Percentiles rank a stretch among this genome's conserved stretches.
These are phyloP conservation scores for Raja brachyura DNA, from an alignment of 2,113 vertebrate species.

Conservation along the genomic window DNA sequence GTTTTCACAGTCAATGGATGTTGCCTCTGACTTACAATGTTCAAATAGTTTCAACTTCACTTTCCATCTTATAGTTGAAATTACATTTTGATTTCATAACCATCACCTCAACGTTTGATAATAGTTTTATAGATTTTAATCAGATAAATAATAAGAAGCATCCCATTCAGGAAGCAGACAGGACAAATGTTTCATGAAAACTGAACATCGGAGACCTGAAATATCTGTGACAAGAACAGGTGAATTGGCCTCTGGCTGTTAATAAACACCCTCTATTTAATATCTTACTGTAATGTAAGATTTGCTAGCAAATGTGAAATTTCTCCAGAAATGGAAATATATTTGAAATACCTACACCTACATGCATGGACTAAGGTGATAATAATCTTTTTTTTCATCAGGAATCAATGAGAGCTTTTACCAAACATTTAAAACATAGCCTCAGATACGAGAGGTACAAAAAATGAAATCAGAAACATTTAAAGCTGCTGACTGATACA, in stretches of 20 bases:
- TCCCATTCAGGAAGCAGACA: not conserved
- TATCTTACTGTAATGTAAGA: not conserved
- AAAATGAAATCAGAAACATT: too few relatives aligned
- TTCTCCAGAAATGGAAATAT: conserved; percentile 15
- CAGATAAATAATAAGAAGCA: not conserved
- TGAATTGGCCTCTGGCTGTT: not conserved
- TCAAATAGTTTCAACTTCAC: not conserved
- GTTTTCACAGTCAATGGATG: not conserved
- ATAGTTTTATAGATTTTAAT: not conserved
- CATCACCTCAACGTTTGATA: not conserved
- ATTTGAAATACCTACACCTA: not conserved
- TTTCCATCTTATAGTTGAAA: not conserved
- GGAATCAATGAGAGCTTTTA: not conserved
- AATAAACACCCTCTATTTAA: not conserved
- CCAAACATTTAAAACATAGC: not conserved
- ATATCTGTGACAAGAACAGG: not conserved
- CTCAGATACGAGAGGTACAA: too few relatives aligned
- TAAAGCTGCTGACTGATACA: too few relatives aligned
- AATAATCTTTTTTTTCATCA: not conserved
- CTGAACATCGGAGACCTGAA: not conserved
- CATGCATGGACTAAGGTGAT: not conserved
- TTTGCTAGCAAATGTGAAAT: not conserved
- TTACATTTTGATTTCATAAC: not conserved
- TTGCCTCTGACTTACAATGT: not conserved
- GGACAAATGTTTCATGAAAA: not conserved